These are phyloP conservation scores for Lathronympha strigana DNA, from an alignment of 2,888 invertebrate species.

Conservation along the genomic window DNA sequence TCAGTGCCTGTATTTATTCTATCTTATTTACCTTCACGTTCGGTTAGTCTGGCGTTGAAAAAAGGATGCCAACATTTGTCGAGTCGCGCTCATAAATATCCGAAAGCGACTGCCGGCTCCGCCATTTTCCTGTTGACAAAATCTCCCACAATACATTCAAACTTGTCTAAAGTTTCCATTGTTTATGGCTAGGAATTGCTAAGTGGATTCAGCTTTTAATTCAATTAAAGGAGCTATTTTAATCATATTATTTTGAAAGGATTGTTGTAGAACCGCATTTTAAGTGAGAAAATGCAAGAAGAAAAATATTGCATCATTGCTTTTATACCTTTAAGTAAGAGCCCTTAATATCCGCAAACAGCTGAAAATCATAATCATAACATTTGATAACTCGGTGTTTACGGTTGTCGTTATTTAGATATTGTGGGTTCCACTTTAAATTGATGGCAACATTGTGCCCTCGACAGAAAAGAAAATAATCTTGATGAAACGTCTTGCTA, in stretches of 20 bases:
- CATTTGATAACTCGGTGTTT: not conserved
- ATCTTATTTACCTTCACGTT: constrained; percentile 68
- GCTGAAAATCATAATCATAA: constrained; percentile 42
- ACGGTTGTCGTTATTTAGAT: constrained; percentile 11
- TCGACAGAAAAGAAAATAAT: constrained; percentile 68
- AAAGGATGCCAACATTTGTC: constrained; percentile 77
- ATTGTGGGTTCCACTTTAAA: constrained; percentile 45
- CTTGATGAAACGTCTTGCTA: constrained; percentile 74
- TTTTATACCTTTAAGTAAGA: no score
- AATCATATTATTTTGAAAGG: not conserved
- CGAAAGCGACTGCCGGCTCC: constrained; percentile 73
- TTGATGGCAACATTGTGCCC: constrained; percentile 63
- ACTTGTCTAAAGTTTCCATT: constrained; percentile 79
- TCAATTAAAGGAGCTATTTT: constrained; percentile 53
- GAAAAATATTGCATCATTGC: no score
- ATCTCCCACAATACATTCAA: constrained; percentile 78
- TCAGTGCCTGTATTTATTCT: constrained; percentile 58
- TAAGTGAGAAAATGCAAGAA: no score
- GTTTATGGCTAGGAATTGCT: constrained; percentile 70
- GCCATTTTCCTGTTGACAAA: constrained; percentile 83
- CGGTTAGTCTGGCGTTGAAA: constrained; percentile 67
- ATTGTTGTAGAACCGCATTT: no score
- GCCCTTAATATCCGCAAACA: constrained; percentile 32
- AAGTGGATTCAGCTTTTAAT: constrained; percentile 63
- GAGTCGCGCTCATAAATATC: constrained; percentile 77